Percentiles rank a stretch among this genome's conserved stretches.
phyloP scores from a whole-genome alignment of 1,140 invertebrate genomes.

The Aphidius ervi region DNA sequence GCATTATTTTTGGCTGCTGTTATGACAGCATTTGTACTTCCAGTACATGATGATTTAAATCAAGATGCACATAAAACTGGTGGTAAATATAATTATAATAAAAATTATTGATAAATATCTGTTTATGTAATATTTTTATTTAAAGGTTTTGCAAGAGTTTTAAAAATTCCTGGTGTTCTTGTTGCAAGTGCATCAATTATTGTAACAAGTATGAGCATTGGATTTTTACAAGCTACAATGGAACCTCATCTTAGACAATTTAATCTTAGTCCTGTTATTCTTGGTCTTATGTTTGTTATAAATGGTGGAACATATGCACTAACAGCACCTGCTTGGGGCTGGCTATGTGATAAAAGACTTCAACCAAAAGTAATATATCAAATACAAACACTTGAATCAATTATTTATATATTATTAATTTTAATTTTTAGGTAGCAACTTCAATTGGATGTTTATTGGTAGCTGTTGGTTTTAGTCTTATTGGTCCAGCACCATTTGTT shows the following conservation, averaged over 20 bases:
- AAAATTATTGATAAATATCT: constrained; percentile 5
- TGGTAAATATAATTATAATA: constrained; percentile 51
- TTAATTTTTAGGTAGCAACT: constrained; percentile 53
- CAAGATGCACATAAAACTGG: constrained; percentile 54
- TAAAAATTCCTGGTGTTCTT: constrained; percentile 67
- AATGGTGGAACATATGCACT: constrained; percentile 81
- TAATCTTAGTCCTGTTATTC: constrained; percentile 64
- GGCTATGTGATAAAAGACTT: constrained; percentile 66
- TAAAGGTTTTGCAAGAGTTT: constrained; percentile 60
- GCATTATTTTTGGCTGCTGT: constrained; percentile 72
- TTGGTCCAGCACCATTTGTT: constrained; percentile 74
- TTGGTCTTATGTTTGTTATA: constrained; percentile 83
- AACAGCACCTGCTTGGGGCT: constrained; percentile 77
- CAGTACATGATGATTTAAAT: constrained; percentile 58
- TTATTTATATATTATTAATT: constrained; percentile 14
- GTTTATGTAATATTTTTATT: constrained; percentile 20
- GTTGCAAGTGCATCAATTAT: constrained; percentile 67
- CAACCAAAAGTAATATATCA: constrained; percentile 56
- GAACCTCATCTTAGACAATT: constrained; percentile 79
- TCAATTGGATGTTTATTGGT: constrained; percentile 66
- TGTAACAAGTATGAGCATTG: constrained; percentile 73
- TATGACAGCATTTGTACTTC: constrained; percentile 70
- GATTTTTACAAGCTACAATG: constrained; percentile 75
- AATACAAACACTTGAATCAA: not conserved
- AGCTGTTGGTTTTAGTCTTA: constrained; percentile 63